These are phyloP conservation scores for Drosophila neutralis DNA, from an alignment of 2,888 invertebrate genomes.

Conservation along the genomic window DNA sequence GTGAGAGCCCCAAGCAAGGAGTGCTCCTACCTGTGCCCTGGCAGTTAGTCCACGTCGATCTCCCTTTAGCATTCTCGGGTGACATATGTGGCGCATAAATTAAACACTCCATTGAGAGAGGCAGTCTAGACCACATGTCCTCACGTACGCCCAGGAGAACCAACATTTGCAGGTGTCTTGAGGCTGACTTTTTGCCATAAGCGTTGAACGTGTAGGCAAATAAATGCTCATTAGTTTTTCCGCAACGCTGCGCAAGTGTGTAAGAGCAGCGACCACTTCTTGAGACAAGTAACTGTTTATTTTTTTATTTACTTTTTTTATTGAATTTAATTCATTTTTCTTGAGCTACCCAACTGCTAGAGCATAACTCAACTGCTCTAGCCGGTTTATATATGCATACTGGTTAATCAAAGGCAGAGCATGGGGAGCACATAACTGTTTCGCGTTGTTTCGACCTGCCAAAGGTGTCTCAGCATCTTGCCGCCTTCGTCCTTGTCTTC, in stretches of 20 bases:
- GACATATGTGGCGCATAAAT: slow-evolving; percentile 78
- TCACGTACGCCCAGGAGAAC: slow-evolving; percentile 52
- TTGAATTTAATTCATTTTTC: slow-evolving; percentile 72
- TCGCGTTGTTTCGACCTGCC: slow-evolving; percentile 51
- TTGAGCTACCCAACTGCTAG: slow-evolving; percentile 47
- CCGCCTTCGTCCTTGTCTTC: neutral
- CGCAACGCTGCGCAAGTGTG: slow-evolving; percentile 24
- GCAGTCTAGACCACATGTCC: slow-evolving; percentile 44
- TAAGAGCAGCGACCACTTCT: slow-evolving; percentile 1
- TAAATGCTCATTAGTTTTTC: slow-evolving; percentile 72
- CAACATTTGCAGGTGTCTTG: slow-evolving; percentile 41
- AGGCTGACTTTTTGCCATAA: slow-evolving; percentile 58
- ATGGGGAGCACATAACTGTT: slow-evolving; percentile 22
- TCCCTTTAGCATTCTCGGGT: slow-evolving; percentile 37
- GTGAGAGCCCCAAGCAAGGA: slow-evolving; percentile 27
- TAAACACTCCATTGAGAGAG: slow-evolving; percentile 69
- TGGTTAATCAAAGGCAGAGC: slow-evolving; percentile 59
- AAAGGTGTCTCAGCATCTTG: slow-evolving; percentile 39
- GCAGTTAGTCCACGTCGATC: slow-evolving; percentile 1
- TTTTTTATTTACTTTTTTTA: slow-evolving; percentile 27
- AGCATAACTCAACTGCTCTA: slow-evolving; percentile 35
- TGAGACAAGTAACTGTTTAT: slow-evolving; percentile 24
- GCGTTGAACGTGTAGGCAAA: slow-evolving; percentile 58
- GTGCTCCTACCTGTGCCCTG: slow-evolving; percentile 16
- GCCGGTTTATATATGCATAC: slow-evolving; percentile 44